These are phyloP conservation scores for Orthosia gracilis DNA, from an alignment of 2,888 invertebrate genomes.

Conservation along the genomic window DNA sequence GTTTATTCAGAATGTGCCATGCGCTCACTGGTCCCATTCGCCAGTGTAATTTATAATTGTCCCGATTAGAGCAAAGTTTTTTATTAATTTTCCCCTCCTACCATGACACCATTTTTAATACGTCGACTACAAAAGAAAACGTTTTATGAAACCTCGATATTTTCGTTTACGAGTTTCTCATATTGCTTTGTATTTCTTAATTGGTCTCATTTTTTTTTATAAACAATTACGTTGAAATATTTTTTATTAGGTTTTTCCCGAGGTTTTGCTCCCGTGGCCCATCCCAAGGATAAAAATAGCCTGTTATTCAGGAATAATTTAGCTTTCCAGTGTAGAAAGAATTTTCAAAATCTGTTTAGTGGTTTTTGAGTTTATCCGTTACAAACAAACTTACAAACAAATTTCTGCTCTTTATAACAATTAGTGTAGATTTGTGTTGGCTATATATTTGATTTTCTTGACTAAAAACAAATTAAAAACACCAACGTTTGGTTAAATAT, in stretches of 20 bases:
- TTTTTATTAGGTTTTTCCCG: background rate
- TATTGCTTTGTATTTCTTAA: conserved; percentile 36
- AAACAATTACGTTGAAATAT: conserved; percentile 11
- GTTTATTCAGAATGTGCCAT: conserved; percentile 75
- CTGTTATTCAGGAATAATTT: too few relatives aligned
- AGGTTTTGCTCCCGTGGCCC: too few relatives aligned
- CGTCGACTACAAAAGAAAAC: conserved; percentile 30
- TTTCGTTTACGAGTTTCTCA: conserved; percentile 9
- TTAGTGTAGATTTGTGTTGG: background rate
- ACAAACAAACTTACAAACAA: too few relatives aligned
- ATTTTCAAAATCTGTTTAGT: too few relatives aligned
- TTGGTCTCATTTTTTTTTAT: conserved; percentile 27
- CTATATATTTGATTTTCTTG: background rate
- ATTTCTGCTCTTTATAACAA: too few relatives aligned
- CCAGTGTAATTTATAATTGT: conserved; percentile 76
- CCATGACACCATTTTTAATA: conserved; percentile 39
- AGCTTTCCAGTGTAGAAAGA: too few relatives aligned
- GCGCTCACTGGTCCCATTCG: conserved; percentile 66
- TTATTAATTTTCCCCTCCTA: conserved; percentile 63
- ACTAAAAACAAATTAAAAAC: conserved; percentile 3
- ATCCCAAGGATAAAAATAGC: too few relatives aligned
- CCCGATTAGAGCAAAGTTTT: conserved; percentile 71
- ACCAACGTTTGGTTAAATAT: conserved; percentile 11
- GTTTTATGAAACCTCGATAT: conserved; percentile 46
- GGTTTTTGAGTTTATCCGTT: too few relatives aligned